Percentiles rank a stretch among this genome's conserved stretches.
phyloP scores from a whole-genome alignment of 2,797 vertebrate species.

The Spatula versicolor region DNA sequence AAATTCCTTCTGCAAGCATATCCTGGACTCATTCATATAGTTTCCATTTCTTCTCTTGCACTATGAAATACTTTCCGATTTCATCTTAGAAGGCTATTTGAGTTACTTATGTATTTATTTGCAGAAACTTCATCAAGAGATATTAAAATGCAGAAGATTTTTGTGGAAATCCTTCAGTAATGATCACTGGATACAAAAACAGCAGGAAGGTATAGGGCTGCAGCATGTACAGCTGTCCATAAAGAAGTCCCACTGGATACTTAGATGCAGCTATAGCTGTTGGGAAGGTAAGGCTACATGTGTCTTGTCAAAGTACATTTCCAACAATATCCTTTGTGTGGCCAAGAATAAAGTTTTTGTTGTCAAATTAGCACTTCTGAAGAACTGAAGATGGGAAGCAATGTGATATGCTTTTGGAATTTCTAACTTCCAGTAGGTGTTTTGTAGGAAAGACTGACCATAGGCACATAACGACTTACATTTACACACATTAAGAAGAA shows the following conservation, averaged over 20 bases:
- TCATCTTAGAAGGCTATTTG: not conserved
- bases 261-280: rapidly evolving
- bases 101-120: not conserved
- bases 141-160: not conserved
- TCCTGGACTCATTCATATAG: rapidly evolving
- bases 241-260: not conserved
- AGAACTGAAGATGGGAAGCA: not conserved
- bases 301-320: not conserved
- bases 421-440: not conserved
- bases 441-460: not conserved
- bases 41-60: not conserved
- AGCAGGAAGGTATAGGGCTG: not conserved
- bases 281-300: not conserved
- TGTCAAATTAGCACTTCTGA: not conserved
- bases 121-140: not conserved
- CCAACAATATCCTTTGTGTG: rapidly evolving
- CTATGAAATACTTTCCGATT: not conserved
- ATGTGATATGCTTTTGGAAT: not conserved
- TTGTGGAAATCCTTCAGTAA: not conserved
- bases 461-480: not conserved
- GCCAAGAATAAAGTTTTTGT: not conserved
- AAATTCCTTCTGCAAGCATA: not conserved
- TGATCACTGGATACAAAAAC: not conserved
- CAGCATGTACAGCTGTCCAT: not conserved
- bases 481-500: not conserved